Conservation (phyloP, 1,140 invertebrate species). For the Polyergus mexicanus region DNA sequence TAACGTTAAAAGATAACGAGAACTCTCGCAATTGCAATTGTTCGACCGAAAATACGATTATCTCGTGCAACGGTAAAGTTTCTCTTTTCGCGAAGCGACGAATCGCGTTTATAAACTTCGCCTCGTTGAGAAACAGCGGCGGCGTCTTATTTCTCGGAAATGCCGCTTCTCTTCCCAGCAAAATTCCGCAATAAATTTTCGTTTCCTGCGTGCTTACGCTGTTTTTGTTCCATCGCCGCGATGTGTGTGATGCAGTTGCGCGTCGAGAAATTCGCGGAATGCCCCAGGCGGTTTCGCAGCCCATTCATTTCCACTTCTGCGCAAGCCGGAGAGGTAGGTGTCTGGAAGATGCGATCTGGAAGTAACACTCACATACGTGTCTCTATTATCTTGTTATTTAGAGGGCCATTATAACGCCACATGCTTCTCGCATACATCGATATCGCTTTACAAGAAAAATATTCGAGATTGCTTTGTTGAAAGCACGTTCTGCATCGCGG, state of each 20-base stretch:
- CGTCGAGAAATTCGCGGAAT: slow-evolving; percentile 65
- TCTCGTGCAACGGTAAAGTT: background rate
- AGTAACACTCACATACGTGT: slow-evolving; percentile 21
- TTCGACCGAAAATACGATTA: background rate
- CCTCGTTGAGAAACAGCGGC: background rate
- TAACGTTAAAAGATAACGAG: too few species aligned
- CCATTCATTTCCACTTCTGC: slow-evolving; percentile 60
- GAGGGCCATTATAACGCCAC: slow-evolving; percentile 18
- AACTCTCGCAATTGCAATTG: background rate
- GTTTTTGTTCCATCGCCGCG: slow-evolving; percentile 28
- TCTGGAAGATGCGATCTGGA: slow-evolving; percentile 42
- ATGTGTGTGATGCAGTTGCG: slow-evolving; percentile 4
- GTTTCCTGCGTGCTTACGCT: slow-evolving; percentile 52
- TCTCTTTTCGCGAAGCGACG: background rate
- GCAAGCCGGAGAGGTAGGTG: slow-evolving; percentile 19
- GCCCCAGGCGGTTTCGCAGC: slow-evolving; percentile 43
- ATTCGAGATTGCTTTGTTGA: background rate
- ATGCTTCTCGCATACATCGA: background rate
- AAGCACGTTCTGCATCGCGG: slow-evolving; percentile 5
- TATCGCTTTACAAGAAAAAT: background rate
- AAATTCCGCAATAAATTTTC: slow-evolving; percentile 74
- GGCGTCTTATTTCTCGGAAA: slow-evolving; percentile 58
- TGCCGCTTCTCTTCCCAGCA: slow-evolving; percentile 60
- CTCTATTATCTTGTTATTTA: slow-evolving; percentile 65
- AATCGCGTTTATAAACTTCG: slow-evolving; percentile 31